phyloP scores from a whole-genome alignment of 2,888 invertebrate species.

The Hipparchia sbordonii region DNA sequence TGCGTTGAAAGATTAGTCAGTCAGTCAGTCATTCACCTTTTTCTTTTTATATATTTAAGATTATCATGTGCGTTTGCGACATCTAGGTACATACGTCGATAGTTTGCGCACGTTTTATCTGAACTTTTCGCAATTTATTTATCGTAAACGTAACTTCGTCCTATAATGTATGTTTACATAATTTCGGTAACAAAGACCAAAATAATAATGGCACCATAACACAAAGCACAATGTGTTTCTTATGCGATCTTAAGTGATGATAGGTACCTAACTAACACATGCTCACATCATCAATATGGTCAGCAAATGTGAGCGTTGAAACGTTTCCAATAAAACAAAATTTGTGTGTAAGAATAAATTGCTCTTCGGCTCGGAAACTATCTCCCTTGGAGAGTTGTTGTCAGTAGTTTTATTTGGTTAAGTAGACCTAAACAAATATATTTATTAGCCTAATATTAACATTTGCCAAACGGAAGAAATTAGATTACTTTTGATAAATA shows the following conservation, averaged over 20 bases:
- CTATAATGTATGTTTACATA: neutral
- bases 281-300: conserved; percentile 27
- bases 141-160: neutral
- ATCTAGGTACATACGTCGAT: neutral
- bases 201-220: neutral
- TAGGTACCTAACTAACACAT: conserved; percentile 7
- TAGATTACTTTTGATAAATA: neutral
- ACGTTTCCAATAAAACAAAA: neutral
- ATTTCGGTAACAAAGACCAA: conserved; percentile 1
- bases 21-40: too few relatives aligned
- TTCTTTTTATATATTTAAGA: too few relatives aligned
- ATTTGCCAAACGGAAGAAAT: conserved; percentile 3
- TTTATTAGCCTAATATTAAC: neutral
- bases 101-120: neutral
- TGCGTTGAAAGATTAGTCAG: too few relatives aligned
- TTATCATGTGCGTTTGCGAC: too few relatives aligned
- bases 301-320: conserved; percentile 25
- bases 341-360: neutral
- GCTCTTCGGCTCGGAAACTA: neutral
- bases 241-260: neutral
- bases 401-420: neutral
- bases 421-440: conserved; percentile 12
- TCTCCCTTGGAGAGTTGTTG: neutral
- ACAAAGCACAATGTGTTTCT: conserved; percentile 7
- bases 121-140: conserved; percentile 4